phyloP scores from a whole-genome alignment of 2,888 invertebrate species.

The Hipparchia semele region DNA sequence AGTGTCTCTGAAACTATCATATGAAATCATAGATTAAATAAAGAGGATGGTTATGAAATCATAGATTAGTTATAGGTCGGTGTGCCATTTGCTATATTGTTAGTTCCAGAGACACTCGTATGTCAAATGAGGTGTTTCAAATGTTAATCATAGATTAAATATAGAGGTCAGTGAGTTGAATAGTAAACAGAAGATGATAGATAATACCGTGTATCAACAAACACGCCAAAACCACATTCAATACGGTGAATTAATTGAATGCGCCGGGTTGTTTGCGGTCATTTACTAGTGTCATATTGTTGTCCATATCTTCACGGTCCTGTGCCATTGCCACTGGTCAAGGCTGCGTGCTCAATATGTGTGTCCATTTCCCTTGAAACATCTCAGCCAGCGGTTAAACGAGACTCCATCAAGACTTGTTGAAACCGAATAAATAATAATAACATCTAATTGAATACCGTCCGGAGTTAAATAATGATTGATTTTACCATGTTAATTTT shows the following conservation, averaged over 20 bases:
- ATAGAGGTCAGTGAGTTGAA: neutral
- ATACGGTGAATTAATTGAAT: conserved; percentile 21
- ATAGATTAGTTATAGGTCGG: too few relatives aligned
- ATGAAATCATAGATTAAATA: too few relatives aligned
- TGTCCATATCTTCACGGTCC: conserved; percentile 30
- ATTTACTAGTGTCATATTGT: conserved; percentile 35
- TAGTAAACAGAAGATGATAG: neutral
- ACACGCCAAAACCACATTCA: conserved; percentile 8
- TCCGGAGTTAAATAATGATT: too few relatives aligned
- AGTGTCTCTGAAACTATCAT: too few relatives aligned
- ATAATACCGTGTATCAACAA: neutral
- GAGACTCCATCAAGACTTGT: neutral
- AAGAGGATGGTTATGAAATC: too few relatives aligned
- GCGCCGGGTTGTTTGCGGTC: conserved; percentile 27
- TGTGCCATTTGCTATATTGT: too few relatives aligned
- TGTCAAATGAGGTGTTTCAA: too few relatives aligned
- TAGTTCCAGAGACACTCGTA: too few relatives aligned
- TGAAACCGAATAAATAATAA: neutral
- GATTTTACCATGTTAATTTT: too few relatives aligned
- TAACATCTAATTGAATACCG: neutral
- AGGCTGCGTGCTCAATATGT: conserved; percentile 29
- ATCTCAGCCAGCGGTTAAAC: neutral
- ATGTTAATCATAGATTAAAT: too few relatives aligned
- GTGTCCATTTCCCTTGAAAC: conserved; percentile 27
- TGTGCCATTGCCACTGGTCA: conserved; percentile 34